A percentile compares a stretch with the other conserved stretches of the same genome.
Conservation (phyloP, 2,113 vertebrate species). For the Leucopsar rothschildi region DNA sequence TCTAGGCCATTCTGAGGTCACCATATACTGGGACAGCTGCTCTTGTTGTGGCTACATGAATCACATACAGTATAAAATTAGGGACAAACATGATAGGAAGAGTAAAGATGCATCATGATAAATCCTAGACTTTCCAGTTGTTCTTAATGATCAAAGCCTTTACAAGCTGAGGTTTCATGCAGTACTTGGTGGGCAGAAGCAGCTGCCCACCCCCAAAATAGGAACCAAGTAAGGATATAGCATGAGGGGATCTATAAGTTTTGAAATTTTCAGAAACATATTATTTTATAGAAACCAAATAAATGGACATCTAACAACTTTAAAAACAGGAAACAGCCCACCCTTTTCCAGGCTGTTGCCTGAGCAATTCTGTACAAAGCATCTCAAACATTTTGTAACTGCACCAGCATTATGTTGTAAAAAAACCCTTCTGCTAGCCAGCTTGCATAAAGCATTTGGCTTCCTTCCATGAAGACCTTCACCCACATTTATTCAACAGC, state of each 20-base stretch:
- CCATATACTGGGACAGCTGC: neutral
- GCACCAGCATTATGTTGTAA: neutral
- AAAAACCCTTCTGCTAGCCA: neutral
- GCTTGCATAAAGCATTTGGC: constrained; percentile 33
- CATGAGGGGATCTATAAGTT: neutral
- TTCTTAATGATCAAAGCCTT: neutral
- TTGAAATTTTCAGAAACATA: neutral
- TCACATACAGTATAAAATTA: neutral
- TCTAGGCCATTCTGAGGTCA: neutral
- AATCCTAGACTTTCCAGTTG: neutral
- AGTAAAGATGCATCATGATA: neutral
- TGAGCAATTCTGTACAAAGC: constrained; percentile 16
- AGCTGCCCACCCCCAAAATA: neutral
- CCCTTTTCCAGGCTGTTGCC: neutral
- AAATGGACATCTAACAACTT: neutral
- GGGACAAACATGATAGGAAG: neutral
- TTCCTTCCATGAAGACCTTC: constrained; percentile 27
- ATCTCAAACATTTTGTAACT: neutral
- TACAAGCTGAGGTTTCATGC: neutral
- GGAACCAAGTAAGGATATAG: neutral
- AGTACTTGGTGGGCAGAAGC: neutral
- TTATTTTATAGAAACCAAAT: neutral
- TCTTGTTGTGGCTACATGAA: neutral
- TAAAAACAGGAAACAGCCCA: neutral
- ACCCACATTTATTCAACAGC: constrained; percentile 20